Conservation (phyloP, 2,888 invertebrate genomes). For the Orthosia incerta region DNA sequence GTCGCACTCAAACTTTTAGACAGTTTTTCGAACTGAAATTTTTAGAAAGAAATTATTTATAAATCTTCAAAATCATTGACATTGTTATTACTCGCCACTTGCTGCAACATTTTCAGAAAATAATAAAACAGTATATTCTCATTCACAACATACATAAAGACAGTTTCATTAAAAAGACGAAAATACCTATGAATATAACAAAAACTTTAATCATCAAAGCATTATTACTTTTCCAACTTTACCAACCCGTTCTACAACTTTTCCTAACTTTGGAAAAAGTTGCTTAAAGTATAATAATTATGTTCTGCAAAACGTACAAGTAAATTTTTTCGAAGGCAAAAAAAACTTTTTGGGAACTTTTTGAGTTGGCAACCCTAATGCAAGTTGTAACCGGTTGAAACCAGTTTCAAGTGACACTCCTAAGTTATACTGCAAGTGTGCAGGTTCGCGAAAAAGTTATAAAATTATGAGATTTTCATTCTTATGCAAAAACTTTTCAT, state of each 20-base stretch:
- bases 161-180: background rate
- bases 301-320: conserved; percentile 17
- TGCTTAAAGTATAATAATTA: conserved; percentile 58
- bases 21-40: too few relatives aligned
- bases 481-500: conserved; percentile 60
- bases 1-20: too few relatives aligned
- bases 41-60: too few relatives aligned
- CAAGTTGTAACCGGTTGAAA: conserved; percentile 68
- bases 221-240: conserved; percentile 47
- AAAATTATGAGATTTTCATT: conserved; percentile 64
- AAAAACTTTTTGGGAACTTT: conserved; percentile 24
- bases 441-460: conserved; percentile 61
- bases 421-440: conserved; percentile 63
- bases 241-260: conserved; percentile 48
- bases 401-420: conserved; percentile 72
- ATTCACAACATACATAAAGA: background rate
- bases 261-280: conserved; percentile 32
- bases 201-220: conserved; percentile 42
- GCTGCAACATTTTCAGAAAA: background rate
- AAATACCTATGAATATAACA: conserved; percentile 14
- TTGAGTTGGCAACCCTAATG: conserved; percentile 57
- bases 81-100: too few relatives aligned
- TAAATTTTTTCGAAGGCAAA: background rate
- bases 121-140: background rate
- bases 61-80: too few relatives aligned